Percentiles rank a stretch among this genome's conserved stretches.
phyloP scores from a whole-genome alignment of 2,113 vertebrate genomes.

The Rhagologus leucostigma region DNA sequence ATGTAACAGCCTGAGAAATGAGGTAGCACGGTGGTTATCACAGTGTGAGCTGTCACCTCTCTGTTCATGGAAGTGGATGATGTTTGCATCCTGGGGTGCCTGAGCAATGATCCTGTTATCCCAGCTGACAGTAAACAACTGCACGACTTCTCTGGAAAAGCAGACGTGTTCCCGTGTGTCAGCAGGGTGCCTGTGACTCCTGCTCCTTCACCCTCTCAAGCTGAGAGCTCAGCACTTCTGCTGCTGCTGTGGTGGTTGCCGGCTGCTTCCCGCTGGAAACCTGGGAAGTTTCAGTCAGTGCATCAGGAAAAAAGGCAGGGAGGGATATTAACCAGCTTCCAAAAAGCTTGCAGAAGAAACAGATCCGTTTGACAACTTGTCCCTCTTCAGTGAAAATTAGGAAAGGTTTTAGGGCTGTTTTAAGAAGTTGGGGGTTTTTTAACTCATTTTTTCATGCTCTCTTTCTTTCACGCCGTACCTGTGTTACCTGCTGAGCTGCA shows the following conservation, averaged over 20 bases:
- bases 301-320: neutral
- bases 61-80: neutral
- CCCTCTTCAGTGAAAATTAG: neutral
- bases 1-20: neutral
- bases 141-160: neutral
- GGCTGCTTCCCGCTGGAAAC: neutral
- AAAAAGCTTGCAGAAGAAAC: neutral
- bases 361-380: neutral
- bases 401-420: neutral
- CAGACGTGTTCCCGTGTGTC: rapidly evolving
- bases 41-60: slow-evolving; percentile 17
- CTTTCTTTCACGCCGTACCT: neutral
- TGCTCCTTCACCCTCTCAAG: neutral
- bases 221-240: neutral
- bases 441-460: neutral
- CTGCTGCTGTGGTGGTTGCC: neutral
- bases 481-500: neutral
- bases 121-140: neutral
- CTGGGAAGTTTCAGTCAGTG: neutral
- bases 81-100: neutral
- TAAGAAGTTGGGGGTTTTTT: rapidly evolving
- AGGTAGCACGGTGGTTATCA: neutral
- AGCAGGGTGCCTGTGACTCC: neutral
- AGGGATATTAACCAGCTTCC: neutral
- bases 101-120: neutral